These are phyloP conservation scores for Osmoderma eremita DNA, from an alignment of 2,888 invertebrate genomes.

Conservation along the genomic window DNA sequence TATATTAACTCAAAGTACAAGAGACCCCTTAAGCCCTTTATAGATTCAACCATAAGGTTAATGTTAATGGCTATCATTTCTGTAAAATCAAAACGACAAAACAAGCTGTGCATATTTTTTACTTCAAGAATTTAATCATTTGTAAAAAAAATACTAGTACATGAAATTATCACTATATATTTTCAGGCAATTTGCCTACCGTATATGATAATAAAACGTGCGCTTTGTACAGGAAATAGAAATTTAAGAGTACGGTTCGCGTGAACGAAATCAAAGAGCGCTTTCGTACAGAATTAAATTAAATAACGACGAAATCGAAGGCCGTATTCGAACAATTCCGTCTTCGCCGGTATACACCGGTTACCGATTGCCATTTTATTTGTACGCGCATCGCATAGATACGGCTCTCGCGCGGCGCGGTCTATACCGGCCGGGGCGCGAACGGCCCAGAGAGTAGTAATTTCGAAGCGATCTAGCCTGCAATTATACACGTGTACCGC, in stretches of 20 bases:
- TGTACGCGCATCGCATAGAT: slow-evolving; percentile 15
- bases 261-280: slow-evolving; percentile 20
- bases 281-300: slow-evolving; percentile 28
- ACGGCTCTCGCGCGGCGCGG: slow-evolving; percentile 43
- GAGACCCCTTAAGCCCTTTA: too few relatives aligned
- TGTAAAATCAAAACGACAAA: too few relatives aligned
- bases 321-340: neutral
- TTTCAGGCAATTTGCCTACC: too few relatives aligned
- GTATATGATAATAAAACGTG: too few relatives aligned
- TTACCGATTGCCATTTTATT: slow-evolving; percentile 32
- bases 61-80: too few relatives aligned
- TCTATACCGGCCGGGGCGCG: slow-evolving; percentile 43
- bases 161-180: too few relatives aligned
- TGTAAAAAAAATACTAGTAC: too few relatives aligned
- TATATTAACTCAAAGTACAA: too few relatives aligned
- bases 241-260: neutral
- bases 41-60: too few relatives aligned
- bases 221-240: neutral
- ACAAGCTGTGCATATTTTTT: too few relatives aligned
- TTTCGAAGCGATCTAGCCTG: slow-evolving; percentile 55
- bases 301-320: slow-evolving; percentile 31
- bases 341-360: neutral
- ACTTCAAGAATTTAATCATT: too few relatives aligned
- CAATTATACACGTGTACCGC: slow-evolving; percentile 58
- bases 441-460: slow-evolving; percentile 55